phyloP scores from a whole-genome alignment of 2,113 vertebrate genomes.

The Siphamia tubifer region DNA sequence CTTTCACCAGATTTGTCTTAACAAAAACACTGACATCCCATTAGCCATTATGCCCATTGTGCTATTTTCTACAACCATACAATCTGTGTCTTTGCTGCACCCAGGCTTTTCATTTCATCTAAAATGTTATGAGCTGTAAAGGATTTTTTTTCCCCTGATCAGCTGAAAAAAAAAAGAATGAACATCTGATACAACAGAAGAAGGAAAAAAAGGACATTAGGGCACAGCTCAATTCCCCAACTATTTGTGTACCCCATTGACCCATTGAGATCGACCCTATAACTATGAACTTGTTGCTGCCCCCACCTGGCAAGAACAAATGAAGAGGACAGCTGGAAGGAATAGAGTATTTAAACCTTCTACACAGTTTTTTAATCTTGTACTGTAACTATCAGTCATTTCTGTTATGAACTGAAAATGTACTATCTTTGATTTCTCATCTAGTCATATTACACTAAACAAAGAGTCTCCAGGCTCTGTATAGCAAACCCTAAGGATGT shows the following conservation, averaged over 20 bases:
- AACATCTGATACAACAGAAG: background rate
- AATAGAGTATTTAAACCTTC: background rate
- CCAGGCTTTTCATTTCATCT: background rate
- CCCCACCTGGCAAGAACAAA: constrained; percentile 53
- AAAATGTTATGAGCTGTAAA: background rate
- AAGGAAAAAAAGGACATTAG: background rate
- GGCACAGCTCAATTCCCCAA: constrained; percentile 2
- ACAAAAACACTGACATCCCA: background rate
- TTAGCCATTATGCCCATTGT: background rate
- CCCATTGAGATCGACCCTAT: constrained; percentile 75
- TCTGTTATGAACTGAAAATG: background rate
- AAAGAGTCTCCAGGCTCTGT: background rate
- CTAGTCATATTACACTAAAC: background rate
- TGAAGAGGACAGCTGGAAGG: constrained; percentile 39
- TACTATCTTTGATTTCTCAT: background rate
- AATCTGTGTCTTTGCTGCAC: background rate
- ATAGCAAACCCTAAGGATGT: background rate
- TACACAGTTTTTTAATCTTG: background rate
- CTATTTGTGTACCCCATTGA: constrained; percentile 51
- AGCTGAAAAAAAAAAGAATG: background rate
- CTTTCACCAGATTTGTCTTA: background rate
- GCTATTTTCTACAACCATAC: background rate
- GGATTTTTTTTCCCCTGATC: background rate
- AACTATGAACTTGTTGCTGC: constrained; percentile 66
- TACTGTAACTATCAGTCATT: background rate